Evolutionary conservation across 35 echinoderm and acorn worm genomes (phyloP).

Genomic region (Ophiothrix spiculata): DNA sequence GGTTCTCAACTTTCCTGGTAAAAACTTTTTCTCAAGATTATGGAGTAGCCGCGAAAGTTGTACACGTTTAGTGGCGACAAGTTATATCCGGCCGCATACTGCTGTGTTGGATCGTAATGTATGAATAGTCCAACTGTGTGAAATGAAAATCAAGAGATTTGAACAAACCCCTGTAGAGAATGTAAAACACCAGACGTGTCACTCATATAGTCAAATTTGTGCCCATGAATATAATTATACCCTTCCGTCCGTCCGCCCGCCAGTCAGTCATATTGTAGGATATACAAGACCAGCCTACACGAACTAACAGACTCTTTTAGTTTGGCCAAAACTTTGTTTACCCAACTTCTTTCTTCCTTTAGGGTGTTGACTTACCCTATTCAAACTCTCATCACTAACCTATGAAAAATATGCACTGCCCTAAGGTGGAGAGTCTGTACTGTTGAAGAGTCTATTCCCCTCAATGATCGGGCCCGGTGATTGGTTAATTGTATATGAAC

Average conservation of each 20-base stretch:
- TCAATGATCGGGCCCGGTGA: neutral
- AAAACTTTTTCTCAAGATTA: neutral
- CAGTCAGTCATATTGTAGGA: neutral
- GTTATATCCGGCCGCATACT: neutral
- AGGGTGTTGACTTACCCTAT: constrained; percentile 12
- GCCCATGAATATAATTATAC: neutral
- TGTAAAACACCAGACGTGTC: neutral
- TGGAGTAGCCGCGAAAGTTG: neutral
- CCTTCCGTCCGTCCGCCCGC: neutral
- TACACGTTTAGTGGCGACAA: neutral
- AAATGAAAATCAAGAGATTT: neutral
- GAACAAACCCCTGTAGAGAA: neutral
- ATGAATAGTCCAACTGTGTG: neutral
- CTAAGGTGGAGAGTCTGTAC: neutral
- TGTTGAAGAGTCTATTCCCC: neutral
- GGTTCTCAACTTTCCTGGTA: neutral
- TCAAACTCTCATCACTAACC: constrained; percentile 43
- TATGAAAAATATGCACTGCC: constrained; percentile 46
- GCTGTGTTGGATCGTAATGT: neutral
- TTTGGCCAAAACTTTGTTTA: constrained; percentile 13
- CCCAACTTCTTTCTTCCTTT: constrained; percentile 31
- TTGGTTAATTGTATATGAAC: too few relatives aligned
- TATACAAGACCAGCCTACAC: neutral
- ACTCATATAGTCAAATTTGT: too few relatives aligned
- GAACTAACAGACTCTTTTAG: neutral